These are phyloP conservation scores for Eledona agricola DNA, from an alignment of 2,888 invertebrate species.

Conservation along the genomic window DNA sequence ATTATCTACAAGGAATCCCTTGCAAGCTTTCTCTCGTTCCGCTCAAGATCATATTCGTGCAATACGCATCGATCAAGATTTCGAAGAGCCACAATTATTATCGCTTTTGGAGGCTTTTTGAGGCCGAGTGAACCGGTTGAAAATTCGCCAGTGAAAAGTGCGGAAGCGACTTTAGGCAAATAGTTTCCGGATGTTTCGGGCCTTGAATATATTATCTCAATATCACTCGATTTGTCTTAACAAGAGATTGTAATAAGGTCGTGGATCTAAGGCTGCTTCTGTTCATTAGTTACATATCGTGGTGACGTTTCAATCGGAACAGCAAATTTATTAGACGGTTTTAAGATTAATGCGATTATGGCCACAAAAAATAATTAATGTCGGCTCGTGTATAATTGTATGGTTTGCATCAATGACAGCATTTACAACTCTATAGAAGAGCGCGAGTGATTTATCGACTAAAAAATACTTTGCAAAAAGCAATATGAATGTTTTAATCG, in stretches of 20 bases:
- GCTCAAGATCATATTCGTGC: too few species aligned
- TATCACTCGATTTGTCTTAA: constrained; percentile 16
- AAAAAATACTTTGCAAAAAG: too few species aligned
- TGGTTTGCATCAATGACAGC: too few species aligned
- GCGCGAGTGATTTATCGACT: too few species aligned
- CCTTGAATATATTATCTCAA: constrained; percentile 7
- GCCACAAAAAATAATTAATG: constrained; percentile 10
- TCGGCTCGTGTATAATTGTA: constrained; percentile 2
- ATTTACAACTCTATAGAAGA: too few species aligned
- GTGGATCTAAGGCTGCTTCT: constrained; percentile 21
- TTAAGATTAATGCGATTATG: constrained; percentile 12
- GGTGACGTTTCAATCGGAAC: constrained; percentile 10
- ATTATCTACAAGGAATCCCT: too few species aligned
- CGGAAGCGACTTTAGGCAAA: background rate
- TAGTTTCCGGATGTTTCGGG: constrained; percentile 1
- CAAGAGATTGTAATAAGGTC: constrained; percentile 14
- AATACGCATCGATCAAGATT: too few species aligned
- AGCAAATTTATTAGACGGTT: constrained; percentile 15
- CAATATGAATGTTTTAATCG: too few species aligned
- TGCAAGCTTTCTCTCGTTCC: too few species aligned
- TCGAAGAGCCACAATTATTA: too few species aligned
- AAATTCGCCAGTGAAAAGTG: background rate
- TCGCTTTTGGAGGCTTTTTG: too few species aligned
- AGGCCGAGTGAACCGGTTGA: too few species aligned
- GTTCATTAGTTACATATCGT: constrained; percentile 16